Conservation (phyloP, 2,888 invertebrate genomes). For the Chydorus sphaericus region DNA sequence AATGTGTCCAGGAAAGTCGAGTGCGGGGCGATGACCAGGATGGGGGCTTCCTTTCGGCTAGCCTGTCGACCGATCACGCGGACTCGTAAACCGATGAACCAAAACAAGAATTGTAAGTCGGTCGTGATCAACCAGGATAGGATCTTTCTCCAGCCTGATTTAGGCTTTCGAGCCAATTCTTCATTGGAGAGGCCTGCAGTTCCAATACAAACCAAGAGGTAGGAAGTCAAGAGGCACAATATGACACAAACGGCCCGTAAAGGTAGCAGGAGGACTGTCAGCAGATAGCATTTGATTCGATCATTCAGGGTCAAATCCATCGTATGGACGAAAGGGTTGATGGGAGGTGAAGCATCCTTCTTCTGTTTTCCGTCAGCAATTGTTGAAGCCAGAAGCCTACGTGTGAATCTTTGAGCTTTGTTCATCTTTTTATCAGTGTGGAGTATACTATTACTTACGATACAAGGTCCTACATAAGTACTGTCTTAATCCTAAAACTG, state of each 20-base stretch:
- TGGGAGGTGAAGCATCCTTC: no score
- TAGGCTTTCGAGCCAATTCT: constrained; percentile 57
- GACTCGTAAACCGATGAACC: constrained; percentile 38
- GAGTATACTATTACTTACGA: no score
- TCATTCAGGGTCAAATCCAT: constrained; percentile 69
- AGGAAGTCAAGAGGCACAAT: constrained; percentile 59
- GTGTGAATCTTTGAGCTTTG: no score
- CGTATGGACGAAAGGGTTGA: constrained; percentile 80
- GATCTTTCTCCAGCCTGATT: constrained; percentile 83
- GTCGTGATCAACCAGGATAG: constrained; percentile 5
- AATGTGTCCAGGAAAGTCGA: constrained; percentile 82
- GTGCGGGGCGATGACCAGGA: constrained; percentile 77
- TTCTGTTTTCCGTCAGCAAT: no score
- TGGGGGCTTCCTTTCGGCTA: constrained; percentile 50
- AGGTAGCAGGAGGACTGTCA: constrained; percentile 71
- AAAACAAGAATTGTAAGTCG: constrained; percentile 8
- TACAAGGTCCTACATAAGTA: no score
- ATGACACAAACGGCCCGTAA: constrained; percentile 63
- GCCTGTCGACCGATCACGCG: constrained; percentile 61
- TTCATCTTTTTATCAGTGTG: no score
- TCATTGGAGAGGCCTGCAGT: constrained; percentile 64
- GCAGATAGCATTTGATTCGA: constrained; percentile 72
- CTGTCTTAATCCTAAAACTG: no score
- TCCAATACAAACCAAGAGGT: constrained; percentile 70
- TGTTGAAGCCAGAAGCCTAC: no score